Evolutionary conservation across 1,140 invertebrate genomes (phyloP).

Genomic region (Meteorus sp.): DNA sequence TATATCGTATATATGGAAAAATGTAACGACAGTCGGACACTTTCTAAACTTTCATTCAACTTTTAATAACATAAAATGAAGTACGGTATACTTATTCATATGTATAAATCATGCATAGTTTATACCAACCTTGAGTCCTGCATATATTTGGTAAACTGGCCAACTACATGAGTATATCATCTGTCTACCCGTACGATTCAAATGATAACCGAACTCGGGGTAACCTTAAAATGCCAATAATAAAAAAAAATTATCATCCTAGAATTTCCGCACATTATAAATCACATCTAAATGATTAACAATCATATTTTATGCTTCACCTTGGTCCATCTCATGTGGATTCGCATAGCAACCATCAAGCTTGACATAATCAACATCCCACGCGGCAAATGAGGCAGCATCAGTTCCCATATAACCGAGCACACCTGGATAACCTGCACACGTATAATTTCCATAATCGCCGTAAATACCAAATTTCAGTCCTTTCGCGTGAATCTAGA

Average conservation of each 20-base stretch:
- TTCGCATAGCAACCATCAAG: slow-evolving; percentile 93
- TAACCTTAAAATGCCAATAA: slow-evolving; percentile 69
- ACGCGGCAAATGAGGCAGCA: slow-evolving; percentile 91
- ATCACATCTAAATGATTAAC: too few relatives aligned
- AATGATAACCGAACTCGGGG: slow-evolving; percentile 82
- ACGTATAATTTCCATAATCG: slow-evolving; percentile 94
- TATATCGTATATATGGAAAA: too few relatives aligned
- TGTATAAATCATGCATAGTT: not conserved
- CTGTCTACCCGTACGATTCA: slow-evolving; percentile 86
- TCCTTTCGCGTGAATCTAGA: slow-evolving; percentile 87
- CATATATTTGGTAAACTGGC: slow-evolving; percentile 94
- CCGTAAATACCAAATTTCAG: slow-evolving; percentile 97
- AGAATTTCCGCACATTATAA: too few relatives aligned
- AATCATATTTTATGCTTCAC: too few relatives aligned
- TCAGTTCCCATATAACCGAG: slow-evolving; percentile 83
- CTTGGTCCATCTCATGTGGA: slow-evolving; percentile 78
- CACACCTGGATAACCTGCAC: slow-evolving; percentile 92
- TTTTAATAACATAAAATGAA: too few relatives aligned
- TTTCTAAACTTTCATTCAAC: too few relatives aligned
- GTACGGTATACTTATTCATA: too few relatives aligned
- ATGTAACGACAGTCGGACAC: too few relatives aligned
- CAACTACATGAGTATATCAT: slow-evolving; percentile 98
- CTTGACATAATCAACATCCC: slow-evolving; percentile 97
- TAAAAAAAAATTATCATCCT: too few relatives aligned
- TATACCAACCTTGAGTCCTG: slow-evolving; percentile 62